Conservation (phyloP, 2,113 vertebrate genomes). For the Anseranas semipalmata region DNA sequence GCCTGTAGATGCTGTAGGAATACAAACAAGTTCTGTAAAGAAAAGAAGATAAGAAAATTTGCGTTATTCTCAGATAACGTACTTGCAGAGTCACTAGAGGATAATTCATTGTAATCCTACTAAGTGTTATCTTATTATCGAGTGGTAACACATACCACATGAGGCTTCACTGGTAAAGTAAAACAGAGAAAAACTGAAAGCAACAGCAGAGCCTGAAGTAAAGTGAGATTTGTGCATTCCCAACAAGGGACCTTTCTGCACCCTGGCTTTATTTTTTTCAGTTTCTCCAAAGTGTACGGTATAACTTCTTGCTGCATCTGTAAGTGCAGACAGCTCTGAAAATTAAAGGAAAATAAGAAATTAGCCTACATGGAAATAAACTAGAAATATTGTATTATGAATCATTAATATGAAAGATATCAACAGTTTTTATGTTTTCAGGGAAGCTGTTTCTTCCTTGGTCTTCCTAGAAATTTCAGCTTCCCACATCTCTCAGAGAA, state of each 20-base stretch:
- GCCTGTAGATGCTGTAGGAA: neutral
- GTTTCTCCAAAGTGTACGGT: neutral
- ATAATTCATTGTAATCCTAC: slow-evolving; percentile 9
- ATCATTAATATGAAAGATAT: neutral
- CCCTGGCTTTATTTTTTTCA: neutral
- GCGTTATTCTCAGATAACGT: neutral
- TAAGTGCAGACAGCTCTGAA: neutral
- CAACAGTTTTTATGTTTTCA: neutral
- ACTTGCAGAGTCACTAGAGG: neutral
- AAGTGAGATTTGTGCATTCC: neutral
- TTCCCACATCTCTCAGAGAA: neutral
- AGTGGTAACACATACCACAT: neutral
- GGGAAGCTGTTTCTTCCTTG: neutral
- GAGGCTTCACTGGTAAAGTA: neutral
- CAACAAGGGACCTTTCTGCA: neutral
- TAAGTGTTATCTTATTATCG: slow-evolving; percentile 22
- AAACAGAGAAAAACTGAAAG: neutral
- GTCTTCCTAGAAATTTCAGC: neutral
- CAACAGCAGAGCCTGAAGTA: neutral
- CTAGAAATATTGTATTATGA: neutral
- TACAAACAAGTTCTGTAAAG: neutral
- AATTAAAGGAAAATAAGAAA: neutral
- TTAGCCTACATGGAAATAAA: neutral
- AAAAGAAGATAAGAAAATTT: neutral
- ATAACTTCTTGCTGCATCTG: neutral